Percentiles rank a stretch among this genome's conserved stretches.
Conservation (phyloP, 2,888 invertebrate genomes). For the Lamellibrachia columna region DNA sequence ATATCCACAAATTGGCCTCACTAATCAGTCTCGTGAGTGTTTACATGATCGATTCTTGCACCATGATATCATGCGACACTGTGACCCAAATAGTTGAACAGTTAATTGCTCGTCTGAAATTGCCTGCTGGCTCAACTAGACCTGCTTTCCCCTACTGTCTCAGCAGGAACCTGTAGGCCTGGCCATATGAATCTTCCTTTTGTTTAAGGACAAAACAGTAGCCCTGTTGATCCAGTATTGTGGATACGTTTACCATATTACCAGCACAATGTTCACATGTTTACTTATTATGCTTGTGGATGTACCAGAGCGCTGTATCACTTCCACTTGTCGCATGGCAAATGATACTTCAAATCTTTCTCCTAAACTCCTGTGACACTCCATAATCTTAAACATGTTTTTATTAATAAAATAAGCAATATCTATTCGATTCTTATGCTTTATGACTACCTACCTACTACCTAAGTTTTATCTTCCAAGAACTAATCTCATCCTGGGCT, state of each 20-base stretch:
- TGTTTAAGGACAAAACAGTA: background rate
- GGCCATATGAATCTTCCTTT: background rate
- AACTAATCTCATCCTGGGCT: too few species aligned
- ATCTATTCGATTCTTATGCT: background rate
- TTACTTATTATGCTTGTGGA: background rate
- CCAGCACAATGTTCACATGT: background rate
- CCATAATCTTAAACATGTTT: background rate
- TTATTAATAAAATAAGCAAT: background rate
- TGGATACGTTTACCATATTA: background rate
- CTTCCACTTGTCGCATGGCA: background rate
- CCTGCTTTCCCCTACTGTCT: too few species aligned
- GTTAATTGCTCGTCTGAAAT: too few species aligned
- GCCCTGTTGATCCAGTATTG: conserved; percentile 1
- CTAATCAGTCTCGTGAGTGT: too few species aligned
- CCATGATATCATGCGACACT: too few species aligned
- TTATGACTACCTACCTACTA: background rate
- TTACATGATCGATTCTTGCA: too few species aligned
- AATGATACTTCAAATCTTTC: background rate
- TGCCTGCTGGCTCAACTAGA: background rate
- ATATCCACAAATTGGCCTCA: too few species aligned
- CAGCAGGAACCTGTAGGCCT: too few species aligned
- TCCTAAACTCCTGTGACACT: background rate
- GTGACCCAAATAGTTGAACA: too few species aligned
- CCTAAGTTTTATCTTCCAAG: too few species aligned
- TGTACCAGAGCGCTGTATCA: background rate